A percentile compares a stretch with the other conserved stretches of the same genome.
Conservation (phyloP, 2,113 vertebrate genomes). For the Pleuronectes platessa region DNA sequence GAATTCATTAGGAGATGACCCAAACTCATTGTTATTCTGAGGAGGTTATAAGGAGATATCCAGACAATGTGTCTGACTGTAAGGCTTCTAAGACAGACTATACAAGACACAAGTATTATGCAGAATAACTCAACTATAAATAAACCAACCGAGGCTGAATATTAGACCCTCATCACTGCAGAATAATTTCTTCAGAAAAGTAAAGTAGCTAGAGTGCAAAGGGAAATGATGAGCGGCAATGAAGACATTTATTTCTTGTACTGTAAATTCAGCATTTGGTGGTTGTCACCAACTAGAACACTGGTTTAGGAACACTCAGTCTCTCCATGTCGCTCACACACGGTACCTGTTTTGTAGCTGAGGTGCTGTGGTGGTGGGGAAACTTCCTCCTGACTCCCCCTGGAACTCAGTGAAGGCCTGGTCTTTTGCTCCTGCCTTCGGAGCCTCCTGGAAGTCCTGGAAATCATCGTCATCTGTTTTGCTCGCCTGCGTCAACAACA, state of each 20-base stretch:
- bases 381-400: conserved; percentile 82
- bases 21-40: conserved; percentile 66
- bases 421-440: conserved; percentile 89
- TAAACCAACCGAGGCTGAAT: conserved; percentile 28
- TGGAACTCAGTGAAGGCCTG: conserved; percentile 92
- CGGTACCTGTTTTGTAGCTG: conserved; percentile 90
- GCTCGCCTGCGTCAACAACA: conserved; percentile 74
- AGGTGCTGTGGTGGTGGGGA: conserved; percentile 77
- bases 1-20: conserved; percentile 66
- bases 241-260: neutral
- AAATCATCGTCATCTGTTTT: conserved; percentile 97
- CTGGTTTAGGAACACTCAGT: neutral
- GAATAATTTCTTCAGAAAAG: neutral
- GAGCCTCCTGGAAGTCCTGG: conserved; percentile 98
- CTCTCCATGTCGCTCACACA: neutral
- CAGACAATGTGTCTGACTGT: conserved; percentile 43
- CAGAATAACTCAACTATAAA: conserved; percentile 48
- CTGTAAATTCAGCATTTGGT: conserved; percentile 2
- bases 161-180: conserved; percentile 25
- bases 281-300: neutral
- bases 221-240: neutral
- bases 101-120: conserved; percentile 36
- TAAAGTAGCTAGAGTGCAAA: too few relatives aligned
- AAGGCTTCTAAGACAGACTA: conserved; percentile 24
- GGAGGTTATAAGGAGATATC: conserved; percentile 56